Conservation (phyloP, 1,140 invertebrate species). For the Heliothis subflexa region DNA sequence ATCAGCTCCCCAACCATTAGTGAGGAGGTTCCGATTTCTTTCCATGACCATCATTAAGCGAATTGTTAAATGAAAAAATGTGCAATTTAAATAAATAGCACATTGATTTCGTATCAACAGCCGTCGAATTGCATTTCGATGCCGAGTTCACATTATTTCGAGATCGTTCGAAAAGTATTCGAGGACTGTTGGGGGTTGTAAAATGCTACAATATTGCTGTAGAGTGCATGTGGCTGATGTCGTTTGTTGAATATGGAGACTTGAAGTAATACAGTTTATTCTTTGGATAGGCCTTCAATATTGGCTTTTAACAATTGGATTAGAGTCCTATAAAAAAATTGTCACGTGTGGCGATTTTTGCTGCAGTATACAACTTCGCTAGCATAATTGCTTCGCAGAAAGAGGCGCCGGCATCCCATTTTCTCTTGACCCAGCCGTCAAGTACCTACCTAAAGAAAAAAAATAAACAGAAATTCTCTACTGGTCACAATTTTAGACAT, state of each 20-base stretch:
- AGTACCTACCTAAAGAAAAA: no score
- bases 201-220: not conserved
- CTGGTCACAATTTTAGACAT: no score
- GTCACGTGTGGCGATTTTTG: no score
- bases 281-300: not conserved
- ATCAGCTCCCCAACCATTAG: slow-evolving; percentile 55
- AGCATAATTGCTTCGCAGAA: no score
- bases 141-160: slow-evolving; percentile 1
- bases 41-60: slow-evolving; percentile 49
- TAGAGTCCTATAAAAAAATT: no score
- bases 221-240: not conserved
- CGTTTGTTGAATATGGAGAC: not conserved
- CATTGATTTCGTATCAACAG: slow-evolving; percentile 36
- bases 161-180: slow-evolving; percentile 5
- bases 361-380: no score
- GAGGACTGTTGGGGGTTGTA: not conserved
- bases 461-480: no score
- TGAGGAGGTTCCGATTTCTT: slow-evolving; percentile 51
- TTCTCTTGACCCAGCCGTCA: no score
- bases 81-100: slow-evolving; percentile 49
- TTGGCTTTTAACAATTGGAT: not conserved
- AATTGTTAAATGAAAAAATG: slow-evolving; percentile 43
- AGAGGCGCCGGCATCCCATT: no score
- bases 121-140: slow-evolving; percentile 11
- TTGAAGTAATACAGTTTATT: not conserved